These are phyloP conservation scores for Erpetoichthys calabaricus DNA, from an alignment of 2,797 vertebrate genomes.

Conservation along the genomic window DNA sequence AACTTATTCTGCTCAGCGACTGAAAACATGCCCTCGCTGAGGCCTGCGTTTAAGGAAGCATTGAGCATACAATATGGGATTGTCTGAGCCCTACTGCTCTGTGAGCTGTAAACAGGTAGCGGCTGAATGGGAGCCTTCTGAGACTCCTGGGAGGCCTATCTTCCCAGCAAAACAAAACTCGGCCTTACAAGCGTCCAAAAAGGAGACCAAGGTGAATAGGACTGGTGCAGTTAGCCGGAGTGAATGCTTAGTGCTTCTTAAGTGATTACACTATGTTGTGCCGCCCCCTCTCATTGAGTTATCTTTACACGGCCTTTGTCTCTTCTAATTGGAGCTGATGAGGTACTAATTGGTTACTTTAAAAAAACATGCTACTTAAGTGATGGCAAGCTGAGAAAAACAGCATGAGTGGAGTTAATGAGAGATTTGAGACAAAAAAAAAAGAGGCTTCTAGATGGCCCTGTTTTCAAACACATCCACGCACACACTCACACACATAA, in stretches of 20 bases:
- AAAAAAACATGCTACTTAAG: slow-evolving; percentile 74
- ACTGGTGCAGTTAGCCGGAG: slow-evolving; percentile 32
- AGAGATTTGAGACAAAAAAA: slow-evolving; percentile 67
- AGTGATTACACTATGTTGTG: slow-evolving; percentile 72
- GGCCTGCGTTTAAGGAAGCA: slow-evolving; percentile 77
- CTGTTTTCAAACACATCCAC: slow-evolving; percentile 28
- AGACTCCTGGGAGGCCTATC: slow-evolving; percentile 74
- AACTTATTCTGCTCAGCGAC: slow-evolving; percentile 49
- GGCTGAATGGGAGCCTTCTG: slow-evolving; percentile 72
- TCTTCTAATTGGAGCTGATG: slow-evolving; percentile 98
- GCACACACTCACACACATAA: too few relatives aligned
- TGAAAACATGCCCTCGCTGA: slow-evolving; percentile 65
- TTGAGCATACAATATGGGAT: slow-evolving; percentile 75
- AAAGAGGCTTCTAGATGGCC: slow-evolving; percentile 48
- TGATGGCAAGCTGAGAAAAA: slow-evolving; percentile 62
- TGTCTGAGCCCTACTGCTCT: slow-evolving; percentile 69
- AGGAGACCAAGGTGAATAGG: slow-evolving; percentile 60
- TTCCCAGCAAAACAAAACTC: slow-evolving; percentile 78
- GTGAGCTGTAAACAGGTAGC: slow-evolving; percentile 82
- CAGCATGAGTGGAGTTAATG: slow-evolving; percentile 94
- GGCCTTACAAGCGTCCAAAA: slow-evolving; percentile 51
- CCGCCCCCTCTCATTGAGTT: slow-evolving; percentile 74
- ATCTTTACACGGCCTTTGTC: slow-evolving; percentile 96
- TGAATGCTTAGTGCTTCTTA: slow-evolving; percentile 70
- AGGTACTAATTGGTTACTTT: slow-evolving; percentile 96